Percentiles rank a stretch among this genome's conserved stretches.
Conservation (phyloP, 2,888 invertebrate species). For the Apamea sordens region DNA sequence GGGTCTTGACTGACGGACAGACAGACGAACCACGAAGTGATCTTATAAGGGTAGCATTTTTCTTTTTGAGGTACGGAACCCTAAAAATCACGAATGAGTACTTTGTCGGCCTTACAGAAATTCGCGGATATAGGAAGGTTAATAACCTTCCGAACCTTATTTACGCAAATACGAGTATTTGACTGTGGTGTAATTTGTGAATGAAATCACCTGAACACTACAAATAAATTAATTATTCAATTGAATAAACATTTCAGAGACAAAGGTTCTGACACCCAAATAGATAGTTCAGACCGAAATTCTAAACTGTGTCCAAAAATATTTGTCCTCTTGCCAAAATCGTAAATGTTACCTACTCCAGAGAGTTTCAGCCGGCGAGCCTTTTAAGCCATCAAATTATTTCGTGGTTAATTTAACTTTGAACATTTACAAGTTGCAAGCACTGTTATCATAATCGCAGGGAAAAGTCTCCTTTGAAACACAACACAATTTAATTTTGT, state of each 20-base stretch:
- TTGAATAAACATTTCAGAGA: background rate
- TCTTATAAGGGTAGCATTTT: too few species aligned
- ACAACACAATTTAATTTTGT: slow-evolving; percentile 38
- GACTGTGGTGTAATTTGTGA: too few species aligned
- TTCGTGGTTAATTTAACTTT: slow-evolving; percentile 58
- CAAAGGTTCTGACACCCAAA: background rate
- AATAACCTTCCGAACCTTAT: too few species aligned
- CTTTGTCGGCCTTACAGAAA: too few species aligned
- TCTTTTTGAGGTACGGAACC: too few species aligned
- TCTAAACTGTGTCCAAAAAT: slow-evolving; percentile 21
- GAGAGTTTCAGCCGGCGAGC: background rate
- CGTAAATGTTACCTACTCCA: slow-evolving; percentile 3
- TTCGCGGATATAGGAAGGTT: too few species aligned
- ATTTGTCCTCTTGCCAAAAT: slow-evolving; percentile 22
- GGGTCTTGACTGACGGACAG: too few species aligned
- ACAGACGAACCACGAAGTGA: too few species aligned
- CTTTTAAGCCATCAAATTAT: slow-evolving; percentile 48
- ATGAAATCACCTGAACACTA: background rate
- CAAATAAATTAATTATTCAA: background rate
- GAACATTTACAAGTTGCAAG: slow-evolving; percentile 42
- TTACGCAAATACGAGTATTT: too few species aligned
- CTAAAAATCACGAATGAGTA: too few species aligned
- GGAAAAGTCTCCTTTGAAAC: slow-evolving; percentile 8
- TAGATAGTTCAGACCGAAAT: slow-evolving; percentile 11
- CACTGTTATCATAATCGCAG: slow-evolving; percentile 30